Base-by-base conservation (phyloP, 2,888 invertebrate genomes). In the Deroplatys truncata region DNA sequence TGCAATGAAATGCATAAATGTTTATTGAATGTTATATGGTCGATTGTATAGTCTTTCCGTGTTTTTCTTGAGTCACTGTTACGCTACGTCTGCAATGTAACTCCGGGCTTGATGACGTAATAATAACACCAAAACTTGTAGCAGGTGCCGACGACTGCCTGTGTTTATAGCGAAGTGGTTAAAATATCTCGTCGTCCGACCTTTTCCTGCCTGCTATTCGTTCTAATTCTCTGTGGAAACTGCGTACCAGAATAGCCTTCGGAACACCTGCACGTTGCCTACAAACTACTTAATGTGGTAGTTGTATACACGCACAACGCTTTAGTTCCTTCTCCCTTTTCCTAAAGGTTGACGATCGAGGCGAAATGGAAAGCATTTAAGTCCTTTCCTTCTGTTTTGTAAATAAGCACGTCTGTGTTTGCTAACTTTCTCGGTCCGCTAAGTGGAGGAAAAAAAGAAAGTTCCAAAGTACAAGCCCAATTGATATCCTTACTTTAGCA, bases 131-230 rank as follows among this genome's bases (percentile, higher is more conserved):
- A 85, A 49, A 28, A 85, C 49, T 56, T 85, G 85, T 15, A 85
- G 85, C 85, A 85, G 85, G 85, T 85, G 85, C 9, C 25, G n/a
- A 43, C 85, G 43, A 35, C 25, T 49, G 25, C 20, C n/a, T n/a
- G 35, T 85, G 85, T 85, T 85, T 85, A 85, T 85, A 85, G 85
- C 49, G 49, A 85, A 85, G 85, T 85, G 85, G 85, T 85, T 85
- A 49, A 85, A 85, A 85, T 85, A 49, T 85, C 28, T 85, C 56
- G 56, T 72, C 56, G 56, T 15, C 20, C 56, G 15, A 72, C 56
- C 56, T 72, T 72, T 72, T 72, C 20, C 56, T 20, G 56, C 20
- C 56, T 72, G 56, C 56, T 72, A 72, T 72, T 72, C 56, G 20
- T 72, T 72, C 56, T 72, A 72, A 72, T 72, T 72, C 56, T 72